Evolutionary conservation across 2,888 invertebrate species (phyloP).

Genomic region (Diarsia dahlii): DNA sequence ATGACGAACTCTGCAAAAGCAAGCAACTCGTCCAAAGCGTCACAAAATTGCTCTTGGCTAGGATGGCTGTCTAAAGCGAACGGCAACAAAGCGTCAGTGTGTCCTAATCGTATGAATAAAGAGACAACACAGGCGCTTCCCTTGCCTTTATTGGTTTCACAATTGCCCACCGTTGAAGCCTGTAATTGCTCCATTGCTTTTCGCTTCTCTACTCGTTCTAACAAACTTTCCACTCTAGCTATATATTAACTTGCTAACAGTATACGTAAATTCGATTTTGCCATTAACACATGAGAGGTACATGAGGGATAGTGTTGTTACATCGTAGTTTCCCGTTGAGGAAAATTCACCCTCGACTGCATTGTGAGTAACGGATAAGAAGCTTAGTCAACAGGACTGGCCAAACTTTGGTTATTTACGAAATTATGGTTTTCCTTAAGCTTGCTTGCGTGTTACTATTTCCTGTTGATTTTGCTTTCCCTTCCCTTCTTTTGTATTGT

Average conservation of each 20-base stretch:
- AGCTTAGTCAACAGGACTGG: slow-evolving; percentile 2
- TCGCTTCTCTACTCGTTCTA: slow-evolving; percentile 44
- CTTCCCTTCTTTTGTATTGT: background rate
- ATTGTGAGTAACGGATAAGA: slow-evolving; percentile 19
- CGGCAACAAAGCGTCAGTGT: slow-evolving; percentile 15
- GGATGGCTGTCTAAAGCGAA: slow-evolving; percentile 14
- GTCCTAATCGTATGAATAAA: slow-evolving; percentile 54
- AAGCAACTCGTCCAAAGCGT: slow-evolving; percentile 12
- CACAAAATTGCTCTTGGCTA: background rate
- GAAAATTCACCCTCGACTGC: slow-evolving; percentile 30
- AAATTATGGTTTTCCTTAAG: background rate
- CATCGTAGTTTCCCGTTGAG: slow-evolving; percentile 15
- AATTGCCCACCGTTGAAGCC: slow-evolving; percentile 49
- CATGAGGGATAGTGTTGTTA: slow-evolving; percentile 23
- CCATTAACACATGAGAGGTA: slow-evolving; percentile 47
- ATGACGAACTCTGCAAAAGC: background rate
- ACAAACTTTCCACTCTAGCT: slow-evolving; percentile 54
- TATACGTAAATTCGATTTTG: slow-evolving; percentile 60
- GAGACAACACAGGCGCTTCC: slow-evolving; percentile 32
- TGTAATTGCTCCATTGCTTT: slow-evolving; percentile 55
- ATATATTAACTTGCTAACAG: slow-evolving; percentile 55
- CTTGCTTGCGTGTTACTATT: background rate
- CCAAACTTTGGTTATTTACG: slow-evolving; percentile 15
- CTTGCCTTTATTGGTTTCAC: slow-evolving; percentile 54
- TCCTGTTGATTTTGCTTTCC: background rate